These are phyloP conservation scores for Pachycephala philippinensis DNA, from an alignment of 2,113 vertebrate genomes.

Conservation along the genomic window DNA sequence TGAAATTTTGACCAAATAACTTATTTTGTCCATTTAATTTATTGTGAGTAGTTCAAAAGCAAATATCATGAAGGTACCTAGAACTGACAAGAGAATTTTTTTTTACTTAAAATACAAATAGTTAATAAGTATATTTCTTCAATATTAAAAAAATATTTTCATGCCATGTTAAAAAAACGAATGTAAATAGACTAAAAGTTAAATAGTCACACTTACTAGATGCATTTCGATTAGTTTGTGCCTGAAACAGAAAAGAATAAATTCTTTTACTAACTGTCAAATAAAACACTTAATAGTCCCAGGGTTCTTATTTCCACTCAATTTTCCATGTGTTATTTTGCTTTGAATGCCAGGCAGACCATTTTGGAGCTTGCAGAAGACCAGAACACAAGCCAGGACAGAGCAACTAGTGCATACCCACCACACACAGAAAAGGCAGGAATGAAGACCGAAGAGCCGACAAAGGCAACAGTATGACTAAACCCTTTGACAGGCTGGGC, in stretches of 20 bases:
- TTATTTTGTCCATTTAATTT: not conserved
- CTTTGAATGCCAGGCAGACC: not conserved
- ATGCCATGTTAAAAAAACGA: not conserved
- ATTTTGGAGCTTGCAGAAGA: not conserved
- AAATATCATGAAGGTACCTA: not conserved
- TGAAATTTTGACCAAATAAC: not conserved
- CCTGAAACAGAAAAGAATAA: constrained; percentile 74
- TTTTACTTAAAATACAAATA: not conserved
- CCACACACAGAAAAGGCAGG: not conserved
- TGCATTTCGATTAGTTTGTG: constrained; percentile 85
- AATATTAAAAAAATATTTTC: not conserved
- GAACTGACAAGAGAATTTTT: not conserved
- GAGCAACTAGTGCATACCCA: not conserved
- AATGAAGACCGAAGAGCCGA: not conserved
- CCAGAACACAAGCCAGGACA: not conserved
- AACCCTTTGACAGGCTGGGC: not conserved
- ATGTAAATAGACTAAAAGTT: not conserved
- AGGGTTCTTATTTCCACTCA: not conserved
- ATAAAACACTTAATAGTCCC: not conserved
- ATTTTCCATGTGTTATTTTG: not conserved
- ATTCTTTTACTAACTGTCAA: not conserved
- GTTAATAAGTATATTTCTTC: not conserved
- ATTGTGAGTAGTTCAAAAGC: not conserved
- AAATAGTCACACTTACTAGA: constrained; percentile 87
- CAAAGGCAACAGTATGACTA: not conserved